phyloP scores from a whole-genome alignment of 2,797 vertebrate species.

The Heterohyrax brucei region DNA sequence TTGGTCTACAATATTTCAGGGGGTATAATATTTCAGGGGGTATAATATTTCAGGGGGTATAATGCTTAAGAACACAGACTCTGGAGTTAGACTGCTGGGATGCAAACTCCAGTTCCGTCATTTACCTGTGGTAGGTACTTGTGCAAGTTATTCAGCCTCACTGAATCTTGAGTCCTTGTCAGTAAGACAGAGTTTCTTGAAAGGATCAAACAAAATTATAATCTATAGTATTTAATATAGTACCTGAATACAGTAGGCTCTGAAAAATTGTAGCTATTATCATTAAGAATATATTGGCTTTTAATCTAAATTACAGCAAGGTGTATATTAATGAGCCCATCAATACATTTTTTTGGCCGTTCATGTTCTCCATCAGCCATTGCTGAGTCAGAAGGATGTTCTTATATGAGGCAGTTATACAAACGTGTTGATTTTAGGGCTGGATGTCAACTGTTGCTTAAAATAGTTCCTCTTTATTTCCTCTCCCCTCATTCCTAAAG shows the following conservation, averaged over 20 bases:
- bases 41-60: neutral
- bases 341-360: conserved; percentile 22
- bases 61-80: neutral
- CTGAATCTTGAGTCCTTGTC: neutral
- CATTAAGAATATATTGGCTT: neutral
- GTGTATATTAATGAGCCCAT: neutral
- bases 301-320: conserved; percentile 45
- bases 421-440: conserved; percentile 30
- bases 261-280: neutral
- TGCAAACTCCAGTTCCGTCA: neutral
- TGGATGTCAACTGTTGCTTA: neutral
- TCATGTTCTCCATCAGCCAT: neutral
- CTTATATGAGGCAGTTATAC: neutral
- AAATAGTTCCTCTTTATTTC: conserved; percentile 19
- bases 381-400: neutral
- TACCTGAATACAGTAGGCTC: neutral
- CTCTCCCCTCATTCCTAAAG: neutral
- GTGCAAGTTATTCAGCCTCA: neutral
- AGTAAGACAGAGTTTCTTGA: neutral
- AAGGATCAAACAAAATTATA: conserved; percentile 30
- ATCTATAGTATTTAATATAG: conserved; percentile 9
- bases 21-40: fast-evolving
- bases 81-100: neutral
- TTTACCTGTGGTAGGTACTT: neutral
- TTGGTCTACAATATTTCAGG: neutral